These are phyloP conservation scores for Melanerpes formicivorus DNA, from an alignment of 2,113 vertebrate genomes.

Conservation along the genomic window DNA sequence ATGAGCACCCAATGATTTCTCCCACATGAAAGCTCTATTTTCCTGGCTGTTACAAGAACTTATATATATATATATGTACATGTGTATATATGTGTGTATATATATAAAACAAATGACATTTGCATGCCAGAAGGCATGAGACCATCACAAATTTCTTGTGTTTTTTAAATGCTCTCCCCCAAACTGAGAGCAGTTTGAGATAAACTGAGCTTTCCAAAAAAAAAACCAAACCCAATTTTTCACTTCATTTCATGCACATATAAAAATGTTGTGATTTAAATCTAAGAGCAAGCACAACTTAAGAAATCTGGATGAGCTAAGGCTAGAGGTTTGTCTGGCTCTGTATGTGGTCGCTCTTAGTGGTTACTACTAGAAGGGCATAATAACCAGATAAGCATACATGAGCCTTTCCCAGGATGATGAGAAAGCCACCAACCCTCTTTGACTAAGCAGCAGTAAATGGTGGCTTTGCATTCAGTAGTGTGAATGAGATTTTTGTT, in stretches of 20 bases:
- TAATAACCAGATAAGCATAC: neutral
- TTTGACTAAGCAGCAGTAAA: neutral
- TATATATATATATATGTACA: neutral
- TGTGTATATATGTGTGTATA: neutral
- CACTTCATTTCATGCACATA: neutral
- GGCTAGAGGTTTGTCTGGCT: neutral
- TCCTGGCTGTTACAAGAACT: too few relatives aligned
- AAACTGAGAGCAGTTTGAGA: neutral
- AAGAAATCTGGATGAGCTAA: neutral
- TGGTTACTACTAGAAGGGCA: neutral
- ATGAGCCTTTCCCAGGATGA: neutral
- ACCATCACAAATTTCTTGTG: neutral
- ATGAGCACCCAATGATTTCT: too few relatives aligned
- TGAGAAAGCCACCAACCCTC: neutral
- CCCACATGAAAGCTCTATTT: too few relatives aligned
- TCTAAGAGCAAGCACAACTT: neutral
- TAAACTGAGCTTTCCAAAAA: neutral
- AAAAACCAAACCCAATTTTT: neutral
- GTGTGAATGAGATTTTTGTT: neutral
- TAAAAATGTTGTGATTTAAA: neutral
- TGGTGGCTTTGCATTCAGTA: neutral
- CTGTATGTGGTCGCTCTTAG: neutral
- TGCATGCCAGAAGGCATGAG: neutral
- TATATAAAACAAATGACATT: neutral
- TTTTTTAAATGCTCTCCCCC: neutral